These are phyloP conservation scores for Petrosia ficiformis DNA, from an alignment of 37 sponge, comb jelly and placozoan species.

Conservation along the genomic window DNA sequence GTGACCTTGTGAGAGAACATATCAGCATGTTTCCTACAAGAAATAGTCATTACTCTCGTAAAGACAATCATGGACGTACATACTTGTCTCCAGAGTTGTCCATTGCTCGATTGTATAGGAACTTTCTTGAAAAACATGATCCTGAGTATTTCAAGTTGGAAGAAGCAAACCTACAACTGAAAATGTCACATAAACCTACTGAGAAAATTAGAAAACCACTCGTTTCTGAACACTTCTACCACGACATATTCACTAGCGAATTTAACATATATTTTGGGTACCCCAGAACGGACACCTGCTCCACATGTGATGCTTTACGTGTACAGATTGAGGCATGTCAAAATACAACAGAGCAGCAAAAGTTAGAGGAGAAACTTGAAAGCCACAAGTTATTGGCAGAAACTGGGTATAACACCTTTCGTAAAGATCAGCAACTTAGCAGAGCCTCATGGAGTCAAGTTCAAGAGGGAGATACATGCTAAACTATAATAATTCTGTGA, in stretches of 20 bases:
- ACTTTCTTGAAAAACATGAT: slow-evolving; percentile 44
- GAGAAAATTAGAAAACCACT: slow-evolving; percentile 42
- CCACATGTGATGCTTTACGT: slow-evolving; percentile 18
- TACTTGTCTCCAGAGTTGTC: slow-evolving; percentile 55
- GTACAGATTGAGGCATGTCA: slow-evolving; percentile 11
- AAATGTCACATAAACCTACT: slow-evolving; percentile 37
- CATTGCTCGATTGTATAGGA: slow-evolving; percentile 26
- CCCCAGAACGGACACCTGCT: no score
- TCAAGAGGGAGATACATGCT: no score
- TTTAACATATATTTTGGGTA: slow-evolving; percentile 57
- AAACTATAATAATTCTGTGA: no score
- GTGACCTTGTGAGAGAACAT: slow-evolving; percentile 29
- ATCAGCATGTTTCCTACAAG: slow-evolving; percentile 30
- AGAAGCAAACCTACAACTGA: slow-evolving; percentile 19
- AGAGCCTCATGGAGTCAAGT: slow-evolving; percentile 19
- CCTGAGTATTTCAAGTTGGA: slow-evolving; percentile 41
- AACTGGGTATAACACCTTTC: slow-evolving; percentile 16
- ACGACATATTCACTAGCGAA: slow-evolving; percentile 45
- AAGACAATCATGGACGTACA: slow-evolving; percentile 36
- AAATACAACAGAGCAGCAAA: slow-evolving; percentile 3
- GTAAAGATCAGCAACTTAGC: slow-evolving; percentile 16
- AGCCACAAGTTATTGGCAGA: slow-evolving; percentile 21
- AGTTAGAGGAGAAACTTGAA: slow-evolving; percentile 3
- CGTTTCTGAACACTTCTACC: slow-evolving; percentile 54
- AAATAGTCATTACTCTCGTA: slow-evolving; percentile 45